Conservation (phyloP, 2,113 vertebrate species). For the Corythoichthys intestinalis region DNA sequence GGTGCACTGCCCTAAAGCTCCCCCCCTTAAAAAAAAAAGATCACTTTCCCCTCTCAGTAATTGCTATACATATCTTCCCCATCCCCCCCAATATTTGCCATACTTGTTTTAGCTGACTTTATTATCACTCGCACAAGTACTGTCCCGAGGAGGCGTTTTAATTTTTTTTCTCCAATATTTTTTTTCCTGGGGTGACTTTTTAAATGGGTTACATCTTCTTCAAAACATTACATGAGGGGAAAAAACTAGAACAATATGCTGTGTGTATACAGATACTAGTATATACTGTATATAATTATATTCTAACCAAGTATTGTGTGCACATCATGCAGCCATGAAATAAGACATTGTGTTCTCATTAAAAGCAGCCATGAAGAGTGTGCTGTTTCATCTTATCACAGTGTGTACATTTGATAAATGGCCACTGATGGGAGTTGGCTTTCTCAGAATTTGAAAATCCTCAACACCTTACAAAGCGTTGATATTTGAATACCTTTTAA, state of each 20-base stretch:
- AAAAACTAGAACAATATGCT: background rate
- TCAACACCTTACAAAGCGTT: constrained; percentile 35
- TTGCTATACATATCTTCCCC: constrained; percentile 1
- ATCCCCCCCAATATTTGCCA: constrained; percentile 9
- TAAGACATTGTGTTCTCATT: constrained; percentile 71
- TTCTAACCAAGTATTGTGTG: constrained; percentile 45
- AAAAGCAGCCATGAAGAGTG: constrained; percentile 58
- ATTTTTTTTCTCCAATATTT: background rate
- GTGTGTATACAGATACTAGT: background rate
- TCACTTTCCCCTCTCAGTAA: constrained; percentile 21
- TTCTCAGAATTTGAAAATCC: constrained; percentile 12
- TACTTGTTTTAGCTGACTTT: constrained; percentile 42
- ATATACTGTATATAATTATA: no score
- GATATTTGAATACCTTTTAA: background rate
- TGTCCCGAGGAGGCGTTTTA: background rate
- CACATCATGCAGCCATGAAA: constrained; percentile 69
- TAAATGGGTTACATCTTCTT: background rate
- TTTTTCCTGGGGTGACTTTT: background rate
- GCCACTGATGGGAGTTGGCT: constrained; percentile 47
- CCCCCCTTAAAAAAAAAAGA: constrained; percentile 4
- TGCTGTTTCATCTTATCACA: constrained; percentile 43
- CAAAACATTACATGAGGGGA: background rate
- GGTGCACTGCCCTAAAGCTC: constrained; percentile 50
- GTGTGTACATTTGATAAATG: constrained; percentile 43
- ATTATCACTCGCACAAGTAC: constrained; percentile 24